Percentiles rank a stretch among this genome's conserved stretches.
Evolutionary conservation across 2,797 vertebrate species (phyloP).

Genomic region (Molossus molossus): DNA sequence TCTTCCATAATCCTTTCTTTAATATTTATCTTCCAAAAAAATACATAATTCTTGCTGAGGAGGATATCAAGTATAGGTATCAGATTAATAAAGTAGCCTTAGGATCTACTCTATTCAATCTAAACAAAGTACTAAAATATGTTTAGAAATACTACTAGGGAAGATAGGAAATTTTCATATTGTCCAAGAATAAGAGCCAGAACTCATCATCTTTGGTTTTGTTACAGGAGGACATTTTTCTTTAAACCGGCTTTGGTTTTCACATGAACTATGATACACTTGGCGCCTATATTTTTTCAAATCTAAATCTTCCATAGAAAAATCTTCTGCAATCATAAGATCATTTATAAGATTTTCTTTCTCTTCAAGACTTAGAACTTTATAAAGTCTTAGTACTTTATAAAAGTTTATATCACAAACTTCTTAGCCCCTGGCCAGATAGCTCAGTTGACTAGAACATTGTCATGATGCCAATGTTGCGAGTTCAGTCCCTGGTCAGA

Average conservation of each 20-base stretch:
- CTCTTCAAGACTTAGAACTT: neutral
- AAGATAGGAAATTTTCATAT: conserved; percentile 7
- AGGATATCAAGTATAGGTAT: neutral
- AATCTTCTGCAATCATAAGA: neutral
- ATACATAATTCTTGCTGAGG: conserved; percentile 37
- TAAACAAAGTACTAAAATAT: conserved; percentile 27
- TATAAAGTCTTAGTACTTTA: conserved; percentile 6
- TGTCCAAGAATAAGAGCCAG: conserved; percentile 7
- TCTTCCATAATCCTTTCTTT: conserved; percentile 27
- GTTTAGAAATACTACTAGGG: neutral
- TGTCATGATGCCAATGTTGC: too few species aligned
- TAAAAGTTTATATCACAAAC: neutral
- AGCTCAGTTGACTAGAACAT: too few species aligned
- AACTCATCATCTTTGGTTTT: neutral
- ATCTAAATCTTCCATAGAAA: neutral
- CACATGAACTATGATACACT: neutral
- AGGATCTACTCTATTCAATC: neutral
- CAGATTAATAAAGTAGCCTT: neutral
- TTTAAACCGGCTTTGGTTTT: conserved; percentile 20
- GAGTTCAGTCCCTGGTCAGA: too few species aligned
- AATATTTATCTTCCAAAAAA: conserved; percentile 59
- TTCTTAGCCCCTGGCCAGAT: neutral
- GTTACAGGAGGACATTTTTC: neutral
- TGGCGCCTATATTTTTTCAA: neutral
- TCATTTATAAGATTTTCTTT: neutral